phyloP scores from a whole-genome alignment of 2,113 vertebrate genomes.

The Vombatus ursinus region DNA sequence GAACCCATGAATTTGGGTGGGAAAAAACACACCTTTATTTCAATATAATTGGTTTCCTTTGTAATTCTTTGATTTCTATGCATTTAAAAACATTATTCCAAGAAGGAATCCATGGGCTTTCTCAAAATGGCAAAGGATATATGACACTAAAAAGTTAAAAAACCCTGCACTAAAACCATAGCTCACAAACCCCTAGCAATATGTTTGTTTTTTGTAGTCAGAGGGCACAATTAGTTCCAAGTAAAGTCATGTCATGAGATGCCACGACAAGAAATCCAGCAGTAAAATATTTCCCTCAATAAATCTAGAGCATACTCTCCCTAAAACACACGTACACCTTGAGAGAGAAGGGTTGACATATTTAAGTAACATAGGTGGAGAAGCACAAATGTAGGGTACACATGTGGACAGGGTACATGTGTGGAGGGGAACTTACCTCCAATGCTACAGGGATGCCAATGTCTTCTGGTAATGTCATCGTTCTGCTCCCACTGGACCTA shows the following conservation, averaged over 20 bases:
- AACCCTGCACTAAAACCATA: neutral
- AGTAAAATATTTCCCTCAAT: neutral
- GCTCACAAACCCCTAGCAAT: neutral
- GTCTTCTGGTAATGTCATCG: neutral
- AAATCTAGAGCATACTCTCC: neutral
- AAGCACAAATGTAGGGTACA: neutral
- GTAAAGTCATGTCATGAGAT: neutral
- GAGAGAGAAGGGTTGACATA: neutral
- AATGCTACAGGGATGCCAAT: neutral
- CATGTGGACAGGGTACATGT: neutral
- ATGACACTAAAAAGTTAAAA: neutral
- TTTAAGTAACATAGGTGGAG: neutral
- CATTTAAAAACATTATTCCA: neutral
- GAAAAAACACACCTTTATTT: neutral
- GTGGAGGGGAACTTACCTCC: neutral
- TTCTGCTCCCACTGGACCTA: neutral
- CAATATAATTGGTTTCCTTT: neutral
- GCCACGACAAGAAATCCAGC: neutral
- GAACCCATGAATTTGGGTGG: neutral
- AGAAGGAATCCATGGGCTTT: neutral
- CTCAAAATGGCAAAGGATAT: neutral
- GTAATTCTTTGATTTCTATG: neutral
- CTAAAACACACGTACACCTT: neutral
- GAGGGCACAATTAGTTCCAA: neutral
- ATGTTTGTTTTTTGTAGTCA: neutral